Evolutionary conservation across 1,140 invertebrate genomes (phyloP), one percentile per base, ranked within the genome.

Genomic region (Drosophila murphyi): DNA sequence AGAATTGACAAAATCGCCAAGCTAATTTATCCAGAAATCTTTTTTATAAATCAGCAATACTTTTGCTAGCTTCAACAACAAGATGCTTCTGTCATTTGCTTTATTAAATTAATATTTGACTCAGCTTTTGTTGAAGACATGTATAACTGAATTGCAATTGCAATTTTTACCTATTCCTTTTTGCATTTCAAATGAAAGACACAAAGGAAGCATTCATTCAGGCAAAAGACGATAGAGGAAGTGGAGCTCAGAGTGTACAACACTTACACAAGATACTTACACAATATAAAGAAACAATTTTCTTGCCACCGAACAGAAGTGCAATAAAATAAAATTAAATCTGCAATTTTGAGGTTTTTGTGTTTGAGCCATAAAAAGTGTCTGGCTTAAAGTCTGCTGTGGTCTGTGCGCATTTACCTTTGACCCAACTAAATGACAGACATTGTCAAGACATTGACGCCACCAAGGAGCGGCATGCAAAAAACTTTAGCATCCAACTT

Each of bases 291-390:
- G 86, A 90, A 89, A 89, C 85, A 89, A 89, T 89, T 89, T 89
- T 64, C 86, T 43, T 71, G 64, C 51, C 73, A 69, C 5, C 62
- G 52, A 45, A 75, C 62, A 56, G 50, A 76, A 68, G 67, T 83
- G 85, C 83, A 88, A 88, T 88, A 83, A 89, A 89, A 89, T 89
- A 90, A 89, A 89, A 89, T 89, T 81, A 89, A 89, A 89, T 89
- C 86, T 90, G 85, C 86, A 90, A 89, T 89, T 89, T 89, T 90
- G 81, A 85, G 86, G 81, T 89, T 80, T 74, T 63, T 78, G 55
- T 80, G 50, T 10, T 41, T 35, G 10, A 59, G 72, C 73, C 86
- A 85, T 90, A 89, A 89, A 88, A 89, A 90, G 86, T 76, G 85
- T 89, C 85, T 89, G 85, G 75, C 61, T 68, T 35, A 28, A 65